Conservation (phyloP, 2,888 invertebrate genomes). For the Alloplasta piceator region DNA sequence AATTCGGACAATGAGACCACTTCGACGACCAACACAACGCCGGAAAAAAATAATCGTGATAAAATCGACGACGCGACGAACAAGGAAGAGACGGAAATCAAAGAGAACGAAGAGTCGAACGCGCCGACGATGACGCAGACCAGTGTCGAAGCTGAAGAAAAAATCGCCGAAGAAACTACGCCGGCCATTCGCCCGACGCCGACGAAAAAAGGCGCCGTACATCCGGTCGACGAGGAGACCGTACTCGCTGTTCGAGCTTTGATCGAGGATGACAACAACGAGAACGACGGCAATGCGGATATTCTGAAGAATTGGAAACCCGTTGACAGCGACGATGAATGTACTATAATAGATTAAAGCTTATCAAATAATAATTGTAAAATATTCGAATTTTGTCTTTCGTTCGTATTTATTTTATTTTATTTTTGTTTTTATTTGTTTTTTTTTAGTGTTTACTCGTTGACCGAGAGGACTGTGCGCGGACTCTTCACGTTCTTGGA, state of each 20-base stretch:
- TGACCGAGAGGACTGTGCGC: conserved; percentile 29
- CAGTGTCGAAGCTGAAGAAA: too few relatives aligned
- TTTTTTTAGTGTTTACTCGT: conserved; percentile 13
- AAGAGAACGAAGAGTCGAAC: background rate
- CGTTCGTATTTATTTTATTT: too few relatives aligned
- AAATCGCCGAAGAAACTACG: background rate
- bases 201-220: background rate
- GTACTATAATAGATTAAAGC: conserved; percentile 66
- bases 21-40: background rate
- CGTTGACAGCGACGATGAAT: conserved; percentile 66
- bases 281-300: conserved; percentile 27
- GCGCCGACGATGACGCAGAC: background rate
- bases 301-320: conserved; percentile 56
- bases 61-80: background rate
- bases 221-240: conserved; percentile 54
- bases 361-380: background rate
- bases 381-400: conserved; percentile 9
- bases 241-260: conserved; percentile 67
- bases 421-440: conserved; percentile 7
- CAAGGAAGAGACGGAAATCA: background rate
- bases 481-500: background rate
- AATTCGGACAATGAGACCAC: conserved; percentile 27
- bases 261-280: conserved; percentile 62
- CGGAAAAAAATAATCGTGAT: background rate
- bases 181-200: conserved; percentile 3